Base-by-base conservation (phyloP, 2,113 vertebrate species). In the Pristiophorus japonicus region DNA sequence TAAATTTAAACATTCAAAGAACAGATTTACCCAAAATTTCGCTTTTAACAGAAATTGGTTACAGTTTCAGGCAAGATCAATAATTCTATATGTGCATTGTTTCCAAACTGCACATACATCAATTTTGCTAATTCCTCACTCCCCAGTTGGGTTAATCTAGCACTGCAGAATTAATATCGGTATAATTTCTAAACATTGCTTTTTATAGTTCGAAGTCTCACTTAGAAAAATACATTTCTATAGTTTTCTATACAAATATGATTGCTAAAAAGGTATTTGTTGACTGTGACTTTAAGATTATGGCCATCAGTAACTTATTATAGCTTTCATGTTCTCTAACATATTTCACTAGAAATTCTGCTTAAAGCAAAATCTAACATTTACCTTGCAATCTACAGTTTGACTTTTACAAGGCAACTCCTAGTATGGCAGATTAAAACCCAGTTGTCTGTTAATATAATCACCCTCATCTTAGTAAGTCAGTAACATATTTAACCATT, bases 371-470 rank as follows among this genome's bases (percentile, higher is more conserved):
- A 75, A 75, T 75, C 34, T 75, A 34, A 59, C 59, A 30, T 75
- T 51, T 24, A 75, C 70, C 70, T 75, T 75, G 70, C 70, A 75
- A 24, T 24, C 3, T 75, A 75, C 7, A 24, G 0, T 75, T 75
- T 30, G 6, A 34, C 34, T 75, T 75, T 75, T 34, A 75, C 24
- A 34, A 75, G 24, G 70, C 24, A 75, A 34, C 70, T 34, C 70
- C 70, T 30, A 66, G 30, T 67, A 66, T 55, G 55, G 45, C 67
- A 95, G 67, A 66, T 66, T 67, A 27, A 95, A 95, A 95, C 93
- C 22, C 67, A 95, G 47, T 95, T n/a, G 62, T 55, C 65, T 95
- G 63, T 65, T 38, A 81, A 85, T 95, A 12, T 20, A 38, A 95
- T 20, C 59, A 90, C 30, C 18, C n/a, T 62, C 20, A 70, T 67